Percentiles rank a stretch among this genome's conserved stretches.
Conservation (phyloP, 1,140 invertebrate species). For the Sycophaga agraensis region DNA sequence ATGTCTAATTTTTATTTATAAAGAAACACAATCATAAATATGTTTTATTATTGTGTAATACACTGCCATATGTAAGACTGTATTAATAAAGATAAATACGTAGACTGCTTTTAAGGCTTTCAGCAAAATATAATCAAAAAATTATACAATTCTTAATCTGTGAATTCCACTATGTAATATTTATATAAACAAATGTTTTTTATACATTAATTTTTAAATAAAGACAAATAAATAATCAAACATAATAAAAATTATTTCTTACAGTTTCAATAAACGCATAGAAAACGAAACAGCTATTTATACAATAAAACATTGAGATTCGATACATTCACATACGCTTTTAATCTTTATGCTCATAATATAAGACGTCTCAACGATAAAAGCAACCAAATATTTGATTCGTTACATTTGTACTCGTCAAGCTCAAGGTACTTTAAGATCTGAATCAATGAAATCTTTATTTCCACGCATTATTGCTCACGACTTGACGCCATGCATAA, state of each 20-base stretch:
- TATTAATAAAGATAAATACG: background rate
- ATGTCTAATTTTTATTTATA: conserved; percentile 12
- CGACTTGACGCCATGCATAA: conserved; percentile 21
- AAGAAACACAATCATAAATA: conserved; percentile 10
- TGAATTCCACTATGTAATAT: conserved; percentile 18
- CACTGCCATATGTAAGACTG: conserved; percentile 20
- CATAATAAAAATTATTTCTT: conserved; percentile 12
- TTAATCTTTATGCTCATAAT: conserved; percentile 30
- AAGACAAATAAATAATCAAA: conserved; percentile 25
- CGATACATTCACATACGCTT: conserved; percentile 16
- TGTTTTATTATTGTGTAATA: background rate
- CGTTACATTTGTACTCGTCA: background rate
- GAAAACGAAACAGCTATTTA: background rate
- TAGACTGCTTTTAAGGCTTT: conserved; percentile 14
- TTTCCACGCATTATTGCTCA: conserved; percentile 12
- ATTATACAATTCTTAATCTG: conserved; percentile 19
- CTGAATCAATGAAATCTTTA: background rate
- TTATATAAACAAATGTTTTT: conserved; percentile 36
- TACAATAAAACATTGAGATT: background rate
- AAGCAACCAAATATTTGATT: conserved; percentile 7
- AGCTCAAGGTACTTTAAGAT: conserved; percentile 8
- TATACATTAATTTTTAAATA: conserved; percentile 34
- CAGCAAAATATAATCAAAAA: conserved; percentile 8
- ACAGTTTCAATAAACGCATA: background rate
- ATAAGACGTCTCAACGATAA: conserved; percentile 26